Evolutionary conservation across 1,140 invertebrate genomes (phyloP), one percentile per base, ranked within the genome.

Genomic region (Tetramorium alpestre): DNA sequence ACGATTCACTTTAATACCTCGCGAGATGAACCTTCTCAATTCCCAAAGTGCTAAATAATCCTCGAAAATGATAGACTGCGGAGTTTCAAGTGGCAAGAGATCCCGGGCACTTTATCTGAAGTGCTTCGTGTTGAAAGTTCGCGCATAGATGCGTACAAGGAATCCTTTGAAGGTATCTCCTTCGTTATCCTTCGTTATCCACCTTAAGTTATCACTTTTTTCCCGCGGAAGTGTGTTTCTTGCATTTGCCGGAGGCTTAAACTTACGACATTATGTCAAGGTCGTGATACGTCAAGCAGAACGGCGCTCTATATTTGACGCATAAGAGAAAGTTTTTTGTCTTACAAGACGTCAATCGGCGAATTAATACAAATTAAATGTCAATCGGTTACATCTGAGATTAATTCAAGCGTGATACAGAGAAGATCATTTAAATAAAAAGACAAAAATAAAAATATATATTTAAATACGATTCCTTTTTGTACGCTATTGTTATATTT

Each of bases 211-310:
- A 82, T 6, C 2, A 13, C 13, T 62, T 64, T 54, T 22, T 84
- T 73, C 22, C 13, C 22, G 25, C 38, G 10, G 38, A 44, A 62
- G 47, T 51, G 33, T 6, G 13, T 70, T 33, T 62, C 22, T 60
- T 5, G 28, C 49, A 76, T 86, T 70, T 67, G 11, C 38, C 13
- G 7, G 44, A 54, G 25, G 56, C 69, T 85, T 86, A 47, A 64
- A 65, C 75, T 13, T 11, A 22, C 60, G 44, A 60, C 60, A 78
- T 75, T 75, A 51, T 91, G 88, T 92, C 91, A 93, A 93, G 92
- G 91, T 28, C 86, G 16, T 25, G n/a, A 67, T 67, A 69, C 8
- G 2, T 33, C 47, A 60, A 89, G 75, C 87, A 80, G 80, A 89
- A 91, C 86, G 41, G n/a, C 8, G 47, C 25, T 78, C 82, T 65